phyloP scores from a whole-genome alignment of 2,888 invertebrate species.

The Tetranychus truncatus region DNA sequence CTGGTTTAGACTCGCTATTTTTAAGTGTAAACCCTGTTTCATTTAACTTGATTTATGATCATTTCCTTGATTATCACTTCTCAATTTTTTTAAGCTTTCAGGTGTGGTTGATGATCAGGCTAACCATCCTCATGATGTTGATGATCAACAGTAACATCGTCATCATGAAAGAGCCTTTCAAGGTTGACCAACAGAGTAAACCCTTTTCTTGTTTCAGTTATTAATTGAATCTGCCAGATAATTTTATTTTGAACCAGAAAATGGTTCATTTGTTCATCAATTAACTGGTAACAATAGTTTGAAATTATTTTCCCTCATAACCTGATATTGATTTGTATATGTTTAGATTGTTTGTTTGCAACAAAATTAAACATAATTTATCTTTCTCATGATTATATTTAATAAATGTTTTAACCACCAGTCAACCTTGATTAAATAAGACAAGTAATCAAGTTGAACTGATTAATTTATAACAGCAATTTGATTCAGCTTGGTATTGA shows the following conservation, averaged over 20 bases:
- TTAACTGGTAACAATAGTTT: not conserved
- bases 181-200: not conserved
- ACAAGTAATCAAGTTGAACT: not conserved
- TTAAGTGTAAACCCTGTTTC: not conserved
- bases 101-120: not conserved
- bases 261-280: not conserved
- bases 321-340: no score
- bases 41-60: not conserved
- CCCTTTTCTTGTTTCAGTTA: not conserved
- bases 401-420: no score
- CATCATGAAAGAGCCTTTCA: not conserved
- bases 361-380: no score
- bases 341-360: no score
- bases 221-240: not conserved
- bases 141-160: not conserved
- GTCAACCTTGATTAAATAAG: not conserved
- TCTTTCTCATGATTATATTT: no score
- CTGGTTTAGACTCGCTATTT: not conserved
- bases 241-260: not conserved
- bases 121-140: not conserved
- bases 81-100: not conserved
- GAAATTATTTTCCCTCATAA: no score
- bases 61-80: not conserved
- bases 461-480: not conserved
- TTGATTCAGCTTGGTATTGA: no score